Evolutionary conservation across 1,140 invertebrate genomes (phyloP).

Genomic region (Ips nitidus): DNA sequence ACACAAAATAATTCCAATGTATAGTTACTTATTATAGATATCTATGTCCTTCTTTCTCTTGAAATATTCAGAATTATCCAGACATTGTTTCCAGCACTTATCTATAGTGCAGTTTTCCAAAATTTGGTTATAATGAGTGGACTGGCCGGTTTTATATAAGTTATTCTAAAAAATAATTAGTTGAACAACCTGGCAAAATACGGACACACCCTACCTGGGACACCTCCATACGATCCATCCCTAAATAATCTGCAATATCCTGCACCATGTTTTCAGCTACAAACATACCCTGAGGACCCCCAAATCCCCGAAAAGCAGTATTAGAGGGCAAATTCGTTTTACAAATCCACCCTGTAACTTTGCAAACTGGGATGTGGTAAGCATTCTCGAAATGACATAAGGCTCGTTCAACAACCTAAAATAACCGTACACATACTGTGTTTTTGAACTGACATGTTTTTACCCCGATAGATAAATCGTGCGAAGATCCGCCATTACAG

Average conservation of each 20-base stretch:
- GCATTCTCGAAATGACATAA: slow-evolving; percentile 80
- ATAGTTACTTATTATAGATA: slow-evolving; percentile 70
- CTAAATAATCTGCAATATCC: slow-evolving; percentile 72
- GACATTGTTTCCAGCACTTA: slow-evolving; percentile 83
- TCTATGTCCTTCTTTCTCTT: slow-evolving; percentile 63
- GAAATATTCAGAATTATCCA: slow-evolving; percentile 67
- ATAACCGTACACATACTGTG: neutral
- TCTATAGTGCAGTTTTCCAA: slow-evolving; percentile 75
- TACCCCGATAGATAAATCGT: slow-evolving; percentile 81
- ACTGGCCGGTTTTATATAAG: slow-evolving; percentile 78
- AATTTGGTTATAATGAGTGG: slow-evolving; percentile 78
- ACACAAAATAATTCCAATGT: too few relatives aligned
- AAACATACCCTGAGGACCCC: slow-evolving; percentile 89
- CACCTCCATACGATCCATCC: slow-evolving; percentile 60
- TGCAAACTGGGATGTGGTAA: slow-evolving; percentile 72
- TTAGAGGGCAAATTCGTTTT: slow-evolving; percentile 87
- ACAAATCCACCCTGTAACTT: slow-evolving; percentile 70
- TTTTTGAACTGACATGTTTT: neutral
- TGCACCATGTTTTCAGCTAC: slow-evolving; percentile 75
- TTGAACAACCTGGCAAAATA: slow-evolving; percentile 2
- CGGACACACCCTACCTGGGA: slow-evolving; percentile 48
- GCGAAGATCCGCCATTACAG: slow-evolving; percentile 79
- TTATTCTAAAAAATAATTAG: slow-evolving; percentile 55
- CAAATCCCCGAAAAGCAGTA: slow-evolving; percentile 89
- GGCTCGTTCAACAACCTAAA: slow-evolving; percentile 56